Base-by-base conservation (phyloP, 2,113 vertebrate species). In the Panthera leo region DNA sequence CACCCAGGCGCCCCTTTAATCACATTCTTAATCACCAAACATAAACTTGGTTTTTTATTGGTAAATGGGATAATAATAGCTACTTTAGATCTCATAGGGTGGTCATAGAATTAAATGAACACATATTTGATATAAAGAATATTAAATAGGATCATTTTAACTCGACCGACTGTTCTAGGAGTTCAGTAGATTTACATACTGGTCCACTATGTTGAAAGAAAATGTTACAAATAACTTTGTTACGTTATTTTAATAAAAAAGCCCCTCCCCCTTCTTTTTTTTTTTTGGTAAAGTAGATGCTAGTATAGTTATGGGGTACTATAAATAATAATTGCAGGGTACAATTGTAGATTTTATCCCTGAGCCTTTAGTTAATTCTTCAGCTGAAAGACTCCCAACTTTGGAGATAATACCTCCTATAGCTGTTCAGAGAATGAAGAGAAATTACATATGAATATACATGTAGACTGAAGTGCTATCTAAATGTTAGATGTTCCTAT, bases 21-120 rank as follows among this genome's bases (percentile, higher is more conserved):
- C 14, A 53, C 53, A 53, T 53, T 53, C 53, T 53, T 53, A 53
- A 53, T 53, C 14, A 53, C 53, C 53, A 53, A 53, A 84, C 23
- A 71, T 87, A 94, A 79, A 68, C 91, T 91, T 91, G 86, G 55
- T 48, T 88, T 94, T 88, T 36, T 96, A 55, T 55, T 55, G 84
- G n/a, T 25, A 91, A 78, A 91, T 88, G 25, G 15, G 16, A 25
- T 83, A 39, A 83, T 70, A 76, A 67, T 71, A 78, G 31, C 42
- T 94, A 67, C 63, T 34, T 95, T 36, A 34, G 58, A 42, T 23
- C 58, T 78, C 55, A 11, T 25, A 61, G 27, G 12, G 34, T 93
- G 36, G 36, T 85, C 55, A 42, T 68, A 90, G 53, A 89, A 73
- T 63, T 97, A 85, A 96, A 48, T 80, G 36, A 63, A 42, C 79